phyloP scores from a whole-genome alignment of 2,113 vertebrate genomes.

The Corydoras maculifer region DNA sequence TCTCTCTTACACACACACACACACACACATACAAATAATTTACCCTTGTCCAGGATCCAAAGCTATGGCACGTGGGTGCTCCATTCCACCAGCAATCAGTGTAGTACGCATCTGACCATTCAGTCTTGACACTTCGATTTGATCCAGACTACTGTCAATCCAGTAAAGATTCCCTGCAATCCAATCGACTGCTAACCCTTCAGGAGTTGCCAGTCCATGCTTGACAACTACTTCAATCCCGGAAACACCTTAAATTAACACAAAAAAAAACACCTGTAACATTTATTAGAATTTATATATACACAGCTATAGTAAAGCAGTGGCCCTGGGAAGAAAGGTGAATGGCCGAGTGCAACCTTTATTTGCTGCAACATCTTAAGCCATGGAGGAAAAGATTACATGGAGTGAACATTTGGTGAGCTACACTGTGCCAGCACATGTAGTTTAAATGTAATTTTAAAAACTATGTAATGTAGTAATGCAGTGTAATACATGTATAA shows the following conservation, averaged over 20 bases:
- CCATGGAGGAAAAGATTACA: too few species aligned
- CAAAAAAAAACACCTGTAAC: not conserved
- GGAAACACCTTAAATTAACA: conserved; percentile 63
- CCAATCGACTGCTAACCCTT: conserved; percentile 83
- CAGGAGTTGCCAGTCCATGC: conserved; percentile 79
- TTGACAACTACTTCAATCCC: conserved; percentile 79
- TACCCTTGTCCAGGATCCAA: conserved; percentile 84
- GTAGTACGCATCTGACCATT: conserved; percentile 76
- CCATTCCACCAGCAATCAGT: conserved; percentile 79
- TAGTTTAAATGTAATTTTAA: too few species aligned
- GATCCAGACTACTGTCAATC: conserved; percentile 86
- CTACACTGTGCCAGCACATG: too few species aligned
- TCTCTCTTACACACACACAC: not conserved
- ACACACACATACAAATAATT: not conserved
- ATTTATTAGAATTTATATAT: not conserved
- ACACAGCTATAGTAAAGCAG: too few species aligned
- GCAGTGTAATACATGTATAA: too few species aligned
- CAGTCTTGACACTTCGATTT: conserved; percentile 81
- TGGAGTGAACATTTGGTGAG: too few species aligned
- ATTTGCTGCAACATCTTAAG: too few species aligned
- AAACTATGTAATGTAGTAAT: too few species aligned
- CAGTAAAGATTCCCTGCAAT: conserved; percentile 83
- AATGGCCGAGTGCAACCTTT: too few species aligned
- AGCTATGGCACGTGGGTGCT: conserved; percentile 80
- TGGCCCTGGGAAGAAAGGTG: too few species aligned